These are phyloP conservation scores for Caerostris darwini DNA, from an alignment of 1,140 invertebrate genomes.

Conservation along the genomic window DNA sequence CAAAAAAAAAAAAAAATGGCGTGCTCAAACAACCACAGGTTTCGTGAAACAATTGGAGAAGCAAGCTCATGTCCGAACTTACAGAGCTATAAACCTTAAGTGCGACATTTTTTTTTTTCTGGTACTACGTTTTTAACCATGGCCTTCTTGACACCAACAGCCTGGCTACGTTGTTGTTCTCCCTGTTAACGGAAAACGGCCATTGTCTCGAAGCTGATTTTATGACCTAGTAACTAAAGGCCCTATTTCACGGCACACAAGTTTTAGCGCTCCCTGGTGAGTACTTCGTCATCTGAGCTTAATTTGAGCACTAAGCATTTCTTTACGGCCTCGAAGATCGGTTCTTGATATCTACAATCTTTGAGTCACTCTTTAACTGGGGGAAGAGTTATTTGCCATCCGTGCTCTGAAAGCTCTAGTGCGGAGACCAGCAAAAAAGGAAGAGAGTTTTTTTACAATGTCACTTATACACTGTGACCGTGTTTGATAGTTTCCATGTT, in stretches of 20 bases:
- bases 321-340: slow-evolving; percentile 53
- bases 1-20: not conserved
- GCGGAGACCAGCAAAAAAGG: not conserved
- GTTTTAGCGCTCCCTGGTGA: slow-evolving; percentile 13
- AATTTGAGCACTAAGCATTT: slow-evolving; percentile 64
- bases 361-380: slow-evolving; percentile 5
- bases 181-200: slow-evolving; percentile 31
- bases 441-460: not conserved
- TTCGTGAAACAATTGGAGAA: slow-evolving; percentile 14
- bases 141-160: too few species aligned
- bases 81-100: too few species aligned
- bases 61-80: slow-evolving; percentile 14
- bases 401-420: not conserved
- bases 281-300: slow-evolving; percentile 60
- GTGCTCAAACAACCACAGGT: not conserved
- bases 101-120: too few species aligned
- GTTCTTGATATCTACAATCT: slow-evolving; percentile 55
- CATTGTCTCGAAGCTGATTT: slow-evolving; percentile 29
- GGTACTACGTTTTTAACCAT: too few species aligned
- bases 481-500: slow-evolving; percentile 15
- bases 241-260: slow-evolving; percentile 60
- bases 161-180: too few species aligned
- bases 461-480: slow-evolving; percentile 22
- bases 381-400: not conserved
- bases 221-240: slow-evolving; percentile 59